Evolutionary conservation across 2,113 vertebrate genomes (phyloP), one percentile per base, ranked within the genome.

Genomic region (Protobothrops flavoviridis): DNA sequence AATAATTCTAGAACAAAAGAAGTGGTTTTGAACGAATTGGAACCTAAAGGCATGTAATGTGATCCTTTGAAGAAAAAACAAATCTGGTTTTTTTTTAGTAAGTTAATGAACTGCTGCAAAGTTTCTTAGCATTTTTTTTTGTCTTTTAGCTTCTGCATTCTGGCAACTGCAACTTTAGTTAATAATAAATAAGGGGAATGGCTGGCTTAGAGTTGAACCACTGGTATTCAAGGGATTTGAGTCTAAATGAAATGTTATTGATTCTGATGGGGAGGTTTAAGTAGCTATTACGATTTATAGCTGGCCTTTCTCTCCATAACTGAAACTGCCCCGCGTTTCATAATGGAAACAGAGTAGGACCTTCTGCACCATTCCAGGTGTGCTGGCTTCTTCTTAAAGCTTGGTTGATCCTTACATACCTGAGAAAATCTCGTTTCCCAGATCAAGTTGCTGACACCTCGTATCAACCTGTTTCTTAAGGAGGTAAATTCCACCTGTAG

Each of bases 1-100:
- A 93, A 93, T 29, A 39, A 21, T 26, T 57, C 23, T 24, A 33
- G 69, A 33, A 21, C 45, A 69, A 20, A 61, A 88, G 23, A 74
- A 26, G 11, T 61, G 15, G 48, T 74, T n/a, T 29, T 10, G 52
- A 88, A 91, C 90, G 26, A 13, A 0, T 0, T 8, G 91, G 90
- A 43, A 50, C 1, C 0, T 90, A 10, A 91, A 20, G 29, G 17
- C 59, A 94, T 93, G 0, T 7, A 10, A 15, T 20, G 7, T n/a
- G 0, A 11, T 50, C n/a, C 57, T 15, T 26, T 23, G 55, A 81
- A 43, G 56, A 21, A 39, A 43, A 43, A 81, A 81, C 17, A 81
- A 20, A 93, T 55, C 9, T 0, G n/a, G n/a, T 3, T 48, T 0
- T 0, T 52, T 20, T 57, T 93, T 88, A 94, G 0, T 0, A 85